These are phyloP conservation scores for Lapara coniferarum DNA, from an alignment of 2,888 invertebrate species.

Conservation along the genomic window DNA sequence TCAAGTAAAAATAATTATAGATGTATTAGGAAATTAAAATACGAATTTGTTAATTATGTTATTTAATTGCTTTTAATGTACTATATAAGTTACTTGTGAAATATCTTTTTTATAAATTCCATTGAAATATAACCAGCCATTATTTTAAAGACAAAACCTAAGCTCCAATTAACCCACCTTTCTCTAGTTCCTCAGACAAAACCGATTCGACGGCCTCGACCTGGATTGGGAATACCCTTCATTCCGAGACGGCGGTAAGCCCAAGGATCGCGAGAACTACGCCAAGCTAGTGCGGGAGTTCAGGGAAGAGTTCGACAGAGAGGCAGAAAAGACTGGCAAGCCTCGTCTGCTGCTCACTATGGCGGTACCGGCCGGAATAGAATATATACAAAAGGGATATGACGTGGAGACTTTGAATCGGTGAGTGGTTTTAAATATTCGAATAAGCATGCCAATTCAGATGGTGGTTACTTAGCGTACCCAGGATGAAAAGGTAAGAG, in stretches of 20 bases:
- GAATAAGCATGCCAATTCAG: too few relatives aligned
- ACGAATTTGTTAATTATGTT: too few relatives aligned
- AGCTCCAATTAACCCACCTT: neutral
- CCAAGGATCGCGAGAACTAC: slow-evolving; percentile 94
- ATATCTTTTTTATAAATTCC: too few relatives aligned
- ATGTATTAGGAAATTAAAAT: too few relatives aligned
- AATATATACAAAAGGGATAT: slow-evolving; percentile 96
- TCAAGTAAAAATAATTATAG: too few relatives aligned
- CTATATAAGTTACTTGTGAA: too few relatives aligned
- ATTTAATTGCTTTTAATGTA: too few relatives aligned
- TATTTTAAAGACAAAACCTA: too few relatives aligned
- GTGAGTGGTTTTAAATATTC: slow-evolving; percentile 69
- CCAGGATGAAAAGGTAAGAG: too few relatives aligned
- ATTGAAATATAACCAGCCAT: too few relatives aligned
- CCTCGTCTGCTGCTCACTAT: slow-evolving; percentile 92
- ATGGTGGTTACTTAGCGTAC: too few relatives aligned
- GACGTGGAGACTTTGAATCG: slow-evolving; percentile 93
- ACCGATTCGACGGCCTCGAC: slow-evolving; percentile 96
- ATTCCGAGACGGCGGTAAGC: slow-evolving; percentile 90
- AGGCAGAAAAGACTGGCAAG: slow-evolving; percentile 92
- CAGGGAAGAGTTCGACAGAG: slow-evolving; percentile 94
- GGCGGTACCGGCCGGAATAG: slow-evolving; percentile 97
- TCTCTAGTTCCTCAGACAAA: slow-evolving; percentile 90
- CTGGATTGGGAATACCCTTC: slow-evolving; percentile 96
- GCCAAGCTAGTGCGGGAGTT: slow-evolving; percentile 94